Evolutionary conservation across 2,113 vertebrate species (phyloP).

Genomic region (Myrmophylax atrothorax): DNA sequence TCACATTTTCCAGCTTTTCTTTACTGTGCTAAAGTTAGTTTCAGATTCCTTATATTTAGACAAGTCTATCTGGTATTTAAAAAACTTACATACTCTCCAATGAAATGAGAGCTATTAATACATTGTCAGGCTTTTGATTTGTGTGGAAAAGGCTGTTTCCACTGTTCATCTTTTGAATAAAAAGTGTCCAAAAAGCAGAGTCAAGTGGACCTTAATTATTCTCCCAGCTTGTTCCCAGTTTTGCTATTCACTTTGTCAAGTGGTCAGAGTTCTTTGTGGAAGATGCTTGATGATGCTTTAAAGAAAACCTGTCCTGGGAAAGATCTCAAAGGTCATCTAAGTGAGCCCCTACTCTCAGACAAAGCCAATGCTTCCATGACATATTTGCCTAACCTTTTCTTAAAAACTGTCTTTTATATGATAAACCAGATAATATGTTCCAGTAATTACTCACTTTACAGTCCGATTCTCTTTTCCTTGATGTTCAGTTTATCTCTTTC

Average conservation of each 20-base stretch:
- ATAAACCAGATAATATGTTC: background rate
- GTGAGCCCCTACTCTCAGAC: background rate
- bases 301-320: background rate
- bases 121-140: background rate
- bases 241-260: background rate
- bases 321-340: background rate
- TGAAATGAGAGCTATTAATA: background rate
- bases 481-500: background rate
- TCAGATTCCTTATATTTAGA: background rate
- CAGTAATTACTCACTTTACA: background rate
- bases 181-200: background rate
- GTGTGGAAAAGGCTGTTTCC: background rate
- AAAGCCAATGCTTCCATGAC: background rate
- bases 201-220: background rate
- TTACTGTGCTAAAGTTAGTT: background rate
- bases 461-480: background rate
- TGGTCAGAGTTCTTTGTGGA: background rate
- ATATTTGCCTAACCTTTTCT: background rate
- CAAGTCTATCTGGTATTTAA: background rate
- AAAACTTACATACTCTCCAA: background rate
- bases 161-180: background rate
- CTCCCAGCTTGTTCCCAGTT: background rate
- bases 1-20: background rate
- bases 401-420: background rate
- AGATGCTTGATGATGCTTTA: background rate